A percentile compares a stretch with the other conserved stretches of the same genome.
phyloP scores from a whole-genome alignment of 2,113 vertebrate genomes.

The Brachyhypopomus gauderio region DNA sequence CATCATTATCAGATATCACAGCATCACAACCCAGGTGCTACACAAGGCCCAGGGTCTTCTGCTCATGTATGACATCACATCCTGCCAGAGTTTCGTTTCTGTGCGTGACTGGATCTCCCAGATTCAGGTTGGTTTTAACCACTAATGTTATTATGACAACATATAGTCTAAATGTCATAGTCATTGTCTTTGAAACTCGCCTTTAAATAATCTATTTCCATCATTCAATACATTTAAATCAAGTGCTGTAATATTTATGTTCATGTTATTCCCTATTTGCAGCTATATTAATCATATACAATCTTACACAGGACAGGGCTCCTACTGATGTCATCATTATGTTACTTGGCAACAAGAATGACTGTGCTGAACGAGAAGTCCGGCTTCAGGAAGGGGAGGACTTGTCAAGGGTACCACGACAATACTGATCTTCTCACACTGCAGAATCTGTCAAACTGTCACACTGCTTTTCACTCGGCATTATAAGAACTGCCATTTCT shows the following conservation, averaged over 20 bases:
- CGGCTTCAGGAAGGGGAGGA: slow-evolving; percentile 70
- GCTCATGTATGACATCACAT: slow-evolving; percentile 93
- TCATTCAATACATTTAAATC: neutral
- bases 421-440: slow-evolving; percentile 1
- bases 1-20: slow-evolving; percentile 81
- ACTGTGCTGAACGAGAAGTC: slow-evolving; percentile 76
- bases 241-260: neutral
- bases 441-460: neutral
- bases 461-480: neutral
- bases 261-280: neutral
- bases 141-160: neutral
- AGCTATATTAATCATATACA: neutral
- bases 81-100: slow-evolving; percentile 74
- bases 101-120: slow-evolving; percentile 85
- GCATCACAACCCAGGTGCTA: slow-evolving; percentile 86
- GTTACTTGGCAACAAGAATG: slow-evolving; percentile 90
- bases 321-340: slow-evolving; percentile 71
- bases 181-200: no score
- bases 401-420: slow-evolving; percentile 80
- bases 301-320: slow-evolving; percentile 75
- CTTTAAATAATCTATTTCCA: neutral
- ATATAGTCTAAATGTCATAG: no score
- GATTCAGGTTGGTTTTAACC: slow-evolving; percentile 77
- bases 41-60: slow-evolving; percentile 87
- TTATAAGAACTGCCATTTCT: neutral